Evolutionary conservation across 2,888 invertebrate genomes (phyloP).

Genomic region (Sphaerophoria rueppellii): DNA sequence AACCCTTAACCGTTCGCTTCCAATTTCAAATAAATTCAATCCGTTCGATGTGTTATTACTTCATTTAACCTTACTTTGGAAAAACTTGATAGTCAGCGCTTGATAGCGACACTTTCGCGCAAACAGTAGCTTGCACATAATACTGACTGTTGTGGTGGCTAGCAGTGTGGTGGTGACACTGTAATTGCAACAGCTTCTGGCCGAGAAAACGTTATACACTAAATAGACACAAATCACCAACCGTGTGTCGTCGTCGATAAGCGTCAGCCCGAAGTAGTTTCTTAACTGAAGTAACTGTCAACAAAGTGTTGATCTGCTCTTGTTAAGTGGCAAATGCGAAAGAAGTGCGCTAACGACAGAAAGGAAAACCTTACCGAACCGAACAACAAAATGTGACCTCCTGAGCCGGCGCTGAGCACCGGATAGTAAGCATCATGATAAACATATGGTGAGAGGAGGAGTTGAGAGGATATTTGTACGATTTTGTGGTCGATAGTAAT

Average conservation of each 20-base stretch:
- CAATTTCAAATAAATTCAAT: conserved; percentile 37
- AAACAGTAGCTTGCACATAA: conserved; percentile 35
- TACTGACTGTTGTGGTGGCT: conserved; percentile 10
- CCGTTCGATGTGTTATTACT: conserved; percentile 50
- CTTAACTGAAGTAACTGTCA: not conserved
- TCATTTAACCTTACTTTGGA: conserved; percentile 53
- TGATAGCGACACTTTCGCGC: conserved; percentile 15
- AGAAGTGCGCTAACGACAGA: conserved; percentile 7
- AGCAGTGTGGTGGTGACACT: conserved; percentile 20
- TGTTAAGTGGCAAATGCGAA: not conserved
- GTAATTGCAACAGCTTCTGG: conserved; percentile 57
- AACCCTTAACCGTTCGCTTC: conserved; percentile 24
- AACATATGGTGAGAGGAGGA: not conserved
- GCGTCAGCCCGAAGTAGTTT: conserved; percentile 15
- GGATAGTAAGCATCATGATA: conserved; percentile 21
- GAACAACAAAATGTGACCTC: conserved; percentile 46
- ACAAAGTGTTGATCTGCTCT: conserved; percentile 5
- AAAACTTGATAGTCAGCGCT: conserved; percentile 58
- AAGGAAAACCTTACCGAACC: conserved; percentile 32
- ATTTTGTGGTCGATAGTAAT: not conserved
- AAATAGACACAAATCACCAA: conserved; percentile 60
- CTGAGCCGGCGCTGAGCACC: conserved; percentile 28
- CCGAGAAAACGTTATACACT: conserved; percentile 39
- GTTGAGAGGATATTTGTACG: not conserved
- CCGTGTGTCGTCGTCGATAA: conserved; percentile 16